Base-by-base conservation (phyloP, 2,113 vertebrate genomes). In the Amazona guildingii region DNA sequence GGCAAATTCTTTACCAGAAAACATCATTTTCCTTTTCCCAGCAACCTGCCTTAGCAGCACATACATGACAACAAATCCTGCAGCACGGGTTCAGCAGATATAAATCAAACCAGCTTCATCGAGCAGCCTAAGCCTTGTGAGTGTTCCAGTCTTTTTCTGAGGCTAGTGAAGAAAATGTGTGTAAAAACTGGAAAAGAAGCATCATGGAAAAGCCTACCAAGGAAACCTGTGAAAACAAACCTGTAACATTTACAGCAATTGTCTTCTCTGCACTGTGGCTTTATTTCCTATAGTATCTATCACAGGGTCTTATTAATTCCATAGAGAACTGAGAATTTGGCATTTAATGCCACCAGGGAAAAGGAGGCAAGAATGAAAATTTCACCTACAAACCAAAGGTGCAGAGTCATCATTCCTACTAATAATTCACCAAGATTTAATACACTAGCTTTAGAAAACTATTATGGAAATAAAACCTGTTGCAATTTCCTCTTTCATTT, bases 361-460 rank as follows among this genome's bases (percentile, higher is more conserved):
- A 96, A 94, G 75, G 61, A 69, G 55, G 73, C 82, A 90, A 90
- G 93, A 94, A 95, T 94, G 74, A 96, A 93, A 94, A 92, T 90
- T 97, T 94, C 90, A 85, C 86, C 92, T 95, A 84, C 94, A 90
- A 96, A 95, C 95, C 86, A 96, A 94, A 97, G 90, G 83, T 90
- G 86, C 85, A 81, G 86, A 92, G 90, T 90, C 91, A 82, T 86
- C 54, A 57, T 91, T 86, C 88, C 83, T 89, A 80, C 86, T 88
- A 94, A 94, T 92, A 93, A 94, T 96, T 94, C 94, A 95, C 86
- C 39, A 55, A 73, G 95, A 55, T 96, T 95, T 97, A 94, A 96
- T 90, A 96, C 2, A 11, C 62, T 48, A 88, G 72, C 79, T 96
- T 96, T 96, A 86, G 92, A 94, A 96, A 95, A 84, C 83, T 96